Evolutionary conservation across 1,140 invertebrate genomes (phyloP).

Genomic region (Brachionus sp.): DNA sequence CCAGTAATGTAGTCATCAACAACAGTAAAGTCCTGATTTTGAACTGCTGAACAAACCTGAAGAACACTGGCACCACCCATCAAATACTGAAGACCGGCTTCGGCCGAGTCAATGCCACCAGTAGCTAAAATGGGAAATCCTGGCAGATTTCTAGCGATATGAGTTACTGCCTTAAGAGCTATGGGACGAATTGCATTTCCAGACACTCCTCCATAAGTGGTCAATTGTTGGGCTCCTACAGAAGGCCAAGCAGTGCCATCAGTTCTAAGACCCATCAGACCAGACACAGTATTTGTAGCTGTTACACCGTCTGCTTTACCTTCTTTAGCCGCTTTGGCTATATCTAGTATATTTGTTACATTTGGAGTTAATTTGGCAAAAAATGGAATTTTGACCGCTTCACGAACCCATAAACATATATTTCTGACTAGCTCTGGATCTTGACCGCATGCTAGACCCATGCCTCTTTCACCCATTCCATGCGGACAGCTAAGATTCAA

Average conservation of each 20-base stretch:
- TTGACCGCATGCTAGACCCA: conserved; percentile 94
- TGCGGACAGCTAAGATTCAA: conserved; percentile 95
- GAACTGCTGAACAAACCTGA: conserved; percentile 91
- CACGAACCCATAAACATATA: conserved; percentile 83
- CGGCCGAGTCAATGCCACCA: conserved; percentile 90
- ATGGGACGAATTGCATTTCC: conserved; percentile 92
- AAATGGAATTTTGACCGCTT: conserved; percentile 84
- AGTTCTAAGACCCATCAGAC: conserved; percentile 79
- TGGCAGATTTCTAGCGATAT: conserved; percentile 75
- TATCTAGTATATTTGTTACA: conserved; percentile 83
- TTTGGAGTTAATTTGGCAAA: conserved; percentile 97
- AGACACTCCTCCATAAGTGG: conserved; percentile 92
- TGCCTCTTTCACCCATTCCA: conserved; percentile 85
- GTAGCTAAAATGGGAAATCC: conserved; percentile 88
- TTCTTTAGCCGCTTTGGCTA: conserved; percentile 83
- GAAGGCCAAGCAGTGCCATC: conserved; percentile 83
- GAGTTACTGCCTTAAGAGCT: conserved; percentile 80
- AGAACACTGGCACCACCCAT: conserved; percentile 82
- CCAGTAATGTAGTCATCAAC: conserved; percentile 89
- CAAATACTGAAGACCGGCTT: conserved; percentile 85
- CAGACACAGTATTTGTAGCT: conserved; percentile 90
- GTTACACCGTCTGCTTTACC: conserved; percentile 87
- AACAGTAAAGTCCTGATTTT: conserved; percentile 95
- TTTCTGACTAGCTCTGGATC: conserved; percentile 78
- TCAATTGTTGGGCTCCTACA: conserved; percentile 73